These are phyloP conservation scores for Octodon degus DNA, from an alignment of 2,113 vertebrate species.

Conservation along the genomic window DNA sequence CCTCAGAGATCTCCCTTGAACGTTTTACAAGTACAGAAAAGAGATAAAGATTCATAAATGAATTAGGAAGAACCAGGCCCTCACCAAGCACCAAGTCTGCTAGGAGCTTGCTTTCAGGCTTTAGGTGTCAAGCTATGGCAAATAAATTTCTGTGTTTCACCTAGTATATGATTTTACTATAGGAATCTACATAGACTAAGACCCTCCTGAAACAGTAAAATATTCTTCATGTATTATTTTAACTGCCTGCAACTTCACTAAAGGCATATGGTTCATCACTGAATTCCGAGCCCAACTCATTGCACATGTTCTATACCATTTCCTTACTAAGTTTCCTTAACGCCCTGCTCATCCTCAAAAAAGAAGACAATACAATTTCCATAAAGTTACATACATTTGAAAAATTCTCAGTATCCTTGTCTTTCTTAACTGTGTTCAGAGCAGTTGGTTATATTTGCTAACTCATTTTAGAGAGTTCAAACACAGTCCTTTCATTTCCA, in stretches of 20 bases:
- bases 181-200: background rate
- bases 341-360: background rate
- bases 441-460: constrained; percentile 12
- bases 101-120: background rate
- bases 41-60: background rate
- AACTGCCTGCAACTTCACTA: background rate
- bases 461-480: constrained; percentile 49
- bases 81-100: background rate
- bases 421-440: constrained; percentile 46
- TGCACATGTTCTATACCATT: background rate
- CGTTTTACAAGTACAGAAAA: background rate
- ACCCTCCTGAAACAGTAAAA: background rate
- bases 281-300: background rate
- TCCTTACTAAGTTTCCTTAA: background rate
- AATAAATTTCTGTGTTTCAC: background rate
- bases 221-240: background rate
- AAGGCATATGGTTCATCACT: background rate
- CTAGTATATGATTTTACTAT: background rate
- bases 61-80: background rate
- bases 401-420: background rate
- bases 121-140: background rate
- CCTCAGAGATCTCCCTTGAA: background rate
- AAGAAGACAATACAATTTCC: background rate
- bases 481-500: constrained; percentile 9
- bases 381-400: background rate